Percentiles rank a stretch among this genome's conserved stretches.
These are phyloP conservation scores for Fragum whitleyi DNA, from an alignment of 2,888 invertebrate genomes.

Conservation along the genomic window DNA sequence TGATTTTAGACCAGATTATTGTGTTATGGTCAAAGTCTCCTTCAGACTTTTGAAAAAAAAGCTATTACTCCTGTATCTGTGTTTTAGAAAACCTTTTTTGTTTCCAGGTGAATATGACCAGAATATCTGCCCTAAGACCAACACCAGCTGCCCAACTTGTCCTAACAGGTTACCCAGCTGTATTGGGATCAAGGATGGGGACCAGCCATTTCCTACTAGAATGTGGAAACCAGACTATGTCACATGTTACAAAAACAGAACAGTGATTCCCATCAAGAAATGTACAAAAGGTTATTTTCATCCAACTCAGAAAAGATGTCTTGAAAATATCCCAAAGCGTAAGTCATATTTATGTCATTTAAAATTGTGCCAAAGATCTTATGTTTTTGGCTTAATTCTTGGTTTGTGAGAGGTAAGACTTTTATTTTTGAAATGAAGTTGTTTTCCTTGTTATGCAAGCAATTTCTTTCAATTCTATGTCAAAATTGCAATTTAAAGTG, in stretches of 20 bases:
- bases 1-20: no score
- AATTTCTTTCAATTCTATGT: no score
- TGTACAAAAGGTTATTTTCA: slow-evolving; percentile 71
- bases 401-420: no score
- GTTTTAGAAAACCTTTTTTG: not conserved
- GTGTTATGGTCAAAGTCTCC: no score
- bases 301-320: slow-evolving; percentile 50
- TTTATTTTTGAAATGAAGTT: no score
- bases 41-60: no score
- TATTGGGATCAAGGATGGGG: slow-evolving; percentile 59
- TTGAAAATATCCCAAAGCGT: slow-evolving; percentile 40
- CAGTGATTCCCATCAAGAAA: slow-evolving; percentile 55
- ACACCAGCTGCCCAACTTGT: slow-evolving; percentile 62
- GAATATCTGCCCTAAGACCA: slow-evolving; percentile 61
- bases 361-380: not conserved
- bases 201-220: slow-evolving; percentile 51
- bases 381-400: no score
- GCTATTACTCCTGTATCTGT: no score
- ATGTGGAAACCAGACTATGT: slow-evolving; percentile 51
- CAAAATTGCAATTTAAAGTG: no score
- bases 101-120: slow-evolving; percentile 67
- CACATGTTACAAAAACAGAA: slow-evolving; percentile 61
- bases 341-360: not conserved
- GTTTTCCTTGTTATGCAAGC: no score
- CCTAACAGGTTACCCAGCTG: slow-evolving; percentile 63